phyloP scores from a whole-genome alignment of 2,888 invertebrate genomes.

The Mesochorus sp. region DNA sequence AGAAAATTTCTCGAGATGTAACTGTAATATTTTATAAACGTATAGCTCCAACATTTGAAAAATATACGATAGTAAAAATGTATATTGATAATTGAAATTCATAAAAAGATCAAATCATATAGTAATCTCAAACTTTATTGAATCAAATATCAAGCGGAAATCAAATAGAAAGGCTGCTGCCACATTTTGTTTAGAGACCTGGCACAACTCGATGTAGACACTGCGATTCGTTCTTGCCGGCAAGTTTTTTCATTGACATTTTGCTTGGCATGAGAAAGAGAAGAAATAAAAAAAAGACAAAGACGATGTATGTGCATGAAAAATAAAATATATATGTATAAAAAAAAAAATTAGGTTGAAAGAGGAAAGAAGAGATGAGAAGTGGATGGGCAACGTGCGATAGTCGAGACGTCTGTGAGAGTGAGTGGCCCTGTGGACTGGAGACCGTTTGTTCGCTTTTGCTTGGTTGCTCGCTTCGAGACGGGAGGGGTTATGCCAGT shows the following conservation, averaged over 20 bases:
- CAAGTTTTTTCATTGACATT: constrained; percentile 20
- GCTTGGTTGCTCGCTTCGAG: constrained; percentile 15
- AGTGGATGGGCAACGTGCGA: constrained; percentile 66
- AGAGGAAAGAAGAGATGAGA: constrained; percentile 9
- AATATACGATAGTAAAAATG: too few species aligned
- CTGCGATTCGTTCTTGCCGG: neutral
- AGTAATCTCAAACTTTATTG: too few species aligned
- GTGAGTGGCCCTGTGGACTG: constrained; percentile 68
- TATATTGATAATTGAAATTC: too few species aligned
- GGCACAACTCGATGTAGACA: neutral
- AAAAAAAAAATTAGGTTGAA: constrained; percentile 40
- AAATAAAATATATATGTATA: constrained; percentile 33
- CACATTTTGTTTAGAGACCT: neutral
- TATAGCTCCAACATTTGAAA: too few species aligned
- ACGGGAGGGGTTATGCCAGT: constrained; percentile 69
- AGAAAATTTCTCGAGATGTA: too few species aligned
- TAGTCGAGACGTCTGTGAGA: constrained; percentile 72
- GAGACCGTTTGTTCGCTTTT: constrained; percentile 26
- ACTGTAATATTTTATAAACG: too few species aligned
- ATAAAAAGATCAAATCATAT: too few species aligned
- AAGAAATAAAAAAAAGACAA: constrained; percentile 3
- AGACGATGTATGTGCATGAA: constrained; percentile 11
- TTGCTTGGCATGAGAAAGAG: neutral
- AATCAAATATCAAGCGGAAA: neutral
- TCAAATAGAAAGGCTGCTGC: neutral